Evolutionary conservation across 2,797 vertebrate species (phyloP), one percentile per base, ranked within the genome.

Genomic region (Distichodus sexfasciatus): DNA sequence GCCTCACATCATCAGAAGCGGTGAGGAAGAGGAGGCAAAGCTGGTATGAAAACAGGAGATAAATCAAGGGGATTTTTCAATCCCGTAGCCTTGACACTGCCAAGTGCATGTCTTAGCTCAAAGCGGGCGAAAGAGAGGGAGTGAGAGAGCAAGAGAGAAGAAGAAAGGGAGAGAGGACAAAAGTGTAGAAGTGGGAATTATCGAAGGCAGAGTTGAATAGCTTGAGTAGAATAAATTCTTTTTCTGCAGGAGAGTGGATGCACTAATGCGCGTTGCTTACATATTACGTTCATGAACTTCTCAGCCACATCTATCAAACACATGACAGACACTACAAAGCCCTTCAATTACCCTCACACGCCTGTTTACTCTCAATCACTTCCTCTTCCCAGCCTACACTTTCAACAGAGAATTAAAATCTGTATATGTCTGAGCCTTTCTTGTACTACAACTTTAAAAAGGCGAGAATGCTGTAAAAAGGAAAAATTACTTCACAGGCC

Each of bases 41-140:
- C 79, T 84, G 84, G 85, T 83, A 79, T 79, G 65, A 87, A 86
- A 85, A 85, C 79, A 79, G 72, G 76, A 71, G 77, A 88, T 87
- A 88, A 87, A 91, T 90, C 87, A 89, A 72, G 79, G 63, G 44
- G 78, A 78, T 69, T 75, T 81, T 80, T 83, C 76, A 54, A 78
- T 78, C 82, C 80, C 73, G 87, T 83, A 89, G 88, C 89, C 87
- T 88, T 88, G 86, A 88, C 83, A 88, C 82, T 85, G 86, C 77
- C 84, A 87, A 85, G 76, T 81, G 81, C 81, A 80, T 66, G 47
- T 81, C 83, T 82, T 82, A 81, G 68, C 48, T 79, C 81, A 71
- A 58, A 21, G 51, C 26, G 58, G 23, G 46, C 53, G 50, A 51
- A 24, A 23, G 1, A 12, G 47, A 48, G 35, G 17, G n/a, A 28